phyloP scores from a whole-genome alignment of 2,113 vertebrate genomes.

The Amblyornis subalaris region DNA sequence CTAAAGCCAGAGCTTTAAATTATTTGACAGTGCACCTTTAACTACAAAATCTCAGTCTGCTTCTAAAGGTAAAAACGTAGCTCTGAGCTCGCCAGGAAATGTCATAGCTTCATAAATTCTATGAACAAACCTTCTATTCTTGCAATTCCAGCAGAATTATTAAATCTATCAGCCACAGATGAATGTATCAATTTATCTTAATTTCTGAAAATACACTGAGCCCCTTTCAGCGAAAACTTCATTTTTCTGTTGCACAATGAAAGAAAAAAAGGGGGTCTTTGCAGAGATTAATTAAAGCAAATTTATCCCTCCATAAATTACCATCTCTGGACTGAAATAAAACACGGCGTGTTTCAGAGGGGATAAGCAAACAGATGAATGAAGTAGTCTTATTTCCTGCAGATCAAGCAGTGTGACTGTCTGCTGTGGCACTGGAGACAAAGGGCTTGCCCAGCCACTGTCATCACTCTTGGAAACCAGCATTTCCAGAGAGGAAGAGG shows the following conservation, averaged over 20 bases:
- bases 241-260: slow-evolving; percentile 49
- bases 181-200: slow-evolving; percentile 70
- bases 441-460: slow-evolving; percentile 18
- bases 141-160: slow-evolving; percentile 61
- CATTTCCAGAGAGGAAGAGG: not conserved
- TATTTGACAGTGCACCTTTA: slow-evolving; percentile 2
- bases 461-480: slow-evolving; percentile 10
- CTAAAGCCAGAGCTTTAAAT: slow-evolving; percentile 10
- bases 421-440: not conserved
- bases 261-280: slow-evolving; percentile 34
- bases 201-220: slow-evolving; percentile 67
- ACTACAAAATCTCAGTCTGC: slow-evolving; percentile 6
- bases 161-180: slow-evolving; percentile 58
- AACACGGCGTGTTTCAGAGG: not conserved
- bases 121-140: slow-evolving; percentile 56
- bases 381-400: slow-evolving; percentile 27
- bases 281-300: slow-evolving; percentile 61
- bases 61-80: slow-evolving; percentile 21
- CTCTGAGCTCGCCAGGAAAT: slow-evolving; percentile 6
- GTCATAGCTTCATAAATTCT: slow-evolving; percentile 43
- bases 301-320: slow-evolving; percentile 43
- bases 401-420: slow-evolving; percentile 2
- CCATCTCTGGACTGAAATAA: slow-evolving; percentile 41
- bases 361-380: slow-evolving; percentile 29
- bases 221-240: slow-evolving; percentile 50